Base-by-base conservation (phyloP, 2,888 invertebrate species). In the Diarsia rubi region DNA sequence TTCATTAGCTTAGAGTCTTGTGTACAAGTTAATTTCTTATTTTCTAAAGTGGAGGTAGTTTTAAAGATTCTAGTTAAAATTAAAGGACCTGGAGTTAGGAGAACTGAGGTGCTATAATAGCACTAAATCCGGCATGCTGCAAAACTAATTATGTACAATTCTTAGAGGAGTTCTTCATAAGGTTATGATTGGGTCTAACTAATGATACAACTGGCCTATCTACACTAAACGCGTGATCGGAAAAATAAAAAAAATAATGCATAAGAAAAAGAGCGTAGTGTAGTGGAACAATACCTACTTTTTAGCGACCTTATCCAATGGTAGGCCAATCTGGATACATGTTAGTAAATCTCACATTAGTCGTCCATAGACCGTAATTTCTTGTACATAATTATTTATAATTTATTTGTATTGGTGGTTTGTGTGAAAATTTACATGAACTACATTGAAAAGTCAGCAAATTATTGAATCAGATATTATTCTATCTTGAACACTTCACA, bases 401-500 rank as follows among this genome's bases (percentile, higher is more conserved):
- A 73, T 73, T 85, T 73, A 69, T 73, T 75, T 73, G 68, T 78
- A 78, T 69, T 72, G 69, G 37, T 63, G 69, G 37, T 69, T 79
- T 68, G 59, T 37, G 27, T 57, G 69, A 73, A 72, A 57, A 63
- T 42, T 54, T 71, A 52, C 42, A 66, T 52, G 14, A 52, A 72
- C n/a, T 73, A 31, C 57, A 63, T 65, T 69, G 31, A 60, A 72
- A 69, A 52, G 14, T 68, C 69, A 66, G 45, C 42, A 69, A 65
- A 69, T 64, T 12, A 73, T 73, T 66, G 62, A 76, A 70, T 78
- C 79, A 79, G 75, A 74, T 64, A 64, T 4, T 63, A 74, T 70
- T 68, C 62, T 83, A 73, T 73, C 37, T 42, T 27, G 69, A 75
- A 71, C 74, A 85, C 64, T 76, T 83, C 78, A 83, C 84, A 42